These are phyloP conservation scores for Nasonia longicornis DNA, from an alignment of 1,140 invertebrate species.

Conservation along the genomic window DNA sequence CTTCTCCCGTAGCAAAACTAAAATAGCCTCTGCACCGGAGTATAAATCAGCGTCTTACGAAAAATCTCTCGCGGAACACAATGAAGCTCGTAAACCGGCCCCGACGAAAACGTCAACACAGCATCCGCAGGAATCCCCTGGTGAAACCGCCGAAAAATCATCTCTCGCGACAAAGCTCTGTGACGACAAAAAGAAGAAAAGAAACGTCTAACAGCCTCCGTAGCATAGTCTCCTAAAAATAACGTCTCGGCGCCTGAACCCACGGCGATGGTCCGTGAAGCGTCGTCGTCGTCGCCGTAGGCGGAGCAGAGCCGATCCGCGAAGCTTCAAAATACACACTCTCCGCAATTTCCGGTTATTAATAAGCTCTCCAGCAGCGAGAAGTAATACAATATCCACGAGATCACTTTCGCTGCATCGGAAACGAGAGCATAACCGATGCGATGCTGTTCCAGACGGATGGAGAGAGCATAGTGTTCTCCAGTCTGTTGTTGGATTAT, in stretches of 20 bases:
- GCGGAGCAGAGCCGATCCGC: background rate
- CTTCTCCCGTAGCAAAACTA: background rate
- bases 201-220: background rate
- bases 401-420: background rate
- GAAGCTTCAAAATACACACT: background rate
- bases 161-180: background rate
- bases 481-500: background rate
- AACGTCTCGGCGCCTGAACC: background rate
- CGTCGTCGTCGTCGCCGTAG: background rate
- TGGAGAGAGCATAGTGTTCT: background rate
- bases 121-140: no score
- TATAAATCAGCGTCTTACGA: background rate
- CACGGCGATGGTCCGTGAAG: background rate
- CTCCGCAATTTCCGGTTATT: background rate
- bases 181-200: background rate
- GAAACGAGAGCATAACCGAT: background rate
- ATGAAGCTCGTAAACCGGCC: no score
- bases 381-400: background rate
- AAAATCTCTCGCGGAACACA: background rate
- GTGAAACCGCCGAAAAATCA: no score
- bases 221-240: background rate
- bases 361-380: background rate
- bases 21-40: background rate
- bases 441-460: background rate
- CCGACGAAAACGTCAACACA: no score